phyloP scores from a whole-genome alignment of 2,113 vertebrate species.

The Leptosomus discolor region DNA sequence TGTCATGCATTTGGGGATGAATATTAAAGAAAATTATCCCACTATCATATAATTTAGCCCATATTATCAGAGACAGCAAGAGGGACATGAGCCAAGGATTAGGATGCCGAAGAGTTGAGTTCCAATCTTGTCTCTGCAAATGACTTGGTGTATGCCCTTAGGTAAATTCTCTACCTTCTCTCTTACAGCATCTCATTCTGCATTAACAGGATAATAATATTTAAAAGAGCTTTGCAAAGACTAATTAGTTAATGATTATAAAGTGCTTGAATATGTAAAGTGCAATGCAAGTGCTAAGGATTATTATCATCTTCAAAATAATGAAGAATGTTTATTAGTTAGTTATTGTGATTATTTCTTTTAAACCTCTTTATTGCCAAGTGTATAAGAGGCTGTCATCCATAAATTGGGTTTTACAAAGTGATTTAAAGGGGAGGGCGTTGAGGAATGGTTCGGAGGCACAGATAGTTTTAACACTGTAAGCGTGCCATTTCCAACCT shows the following conservation, averaged over 20 bases:
- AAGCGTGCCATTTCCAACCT: not conserved
- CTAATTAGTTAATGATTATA: conserved; percentile 68
- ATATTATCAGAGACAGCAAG: conserved; percentile 16
- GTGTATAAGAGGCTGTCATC: conserved; percentile 28
- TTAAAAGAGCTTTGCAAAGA: conserved; percentile 63
- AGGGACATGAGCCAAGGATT: conserved; percentile 42
- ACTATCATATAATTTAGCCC: conserved; percentile 7
- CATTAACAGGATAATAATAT: conserved; percentile 66
- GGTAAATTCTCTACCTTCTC: conserved; percentile 56
- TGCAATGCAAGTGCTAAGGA: conserved; percentile 39
- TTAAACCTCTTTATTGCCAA: conserved; percentile 52
- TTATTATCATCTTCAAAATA: conserved; percentile 52
- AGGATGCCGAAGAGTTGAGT: not conserved
- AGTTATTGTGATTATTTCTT: conserved; percentile 58
- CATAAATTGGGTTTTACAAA: conserved; percentile 25
- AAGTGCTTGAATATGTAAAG: conserved; percentile 60
- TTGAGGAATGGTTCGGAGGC: not conserved
- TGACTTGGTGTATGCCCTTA: conserved; percentile 37
- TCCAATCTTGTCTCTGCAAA: conserved; percentile 34
- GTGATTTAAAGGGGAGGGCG: not conserved
- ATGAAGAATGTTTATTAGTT: conserved; percentile 65
- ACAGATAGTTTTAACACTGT: not conserved
- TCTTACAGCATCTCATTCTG: conserved; percentile 41
- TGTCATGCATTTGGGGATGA: not conserved
- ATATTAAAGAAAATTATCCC: conserved; percentile 49